Conservation (phyloP, 1,140 invertebrate genomes). For the Eumeta japonica region DNA sequence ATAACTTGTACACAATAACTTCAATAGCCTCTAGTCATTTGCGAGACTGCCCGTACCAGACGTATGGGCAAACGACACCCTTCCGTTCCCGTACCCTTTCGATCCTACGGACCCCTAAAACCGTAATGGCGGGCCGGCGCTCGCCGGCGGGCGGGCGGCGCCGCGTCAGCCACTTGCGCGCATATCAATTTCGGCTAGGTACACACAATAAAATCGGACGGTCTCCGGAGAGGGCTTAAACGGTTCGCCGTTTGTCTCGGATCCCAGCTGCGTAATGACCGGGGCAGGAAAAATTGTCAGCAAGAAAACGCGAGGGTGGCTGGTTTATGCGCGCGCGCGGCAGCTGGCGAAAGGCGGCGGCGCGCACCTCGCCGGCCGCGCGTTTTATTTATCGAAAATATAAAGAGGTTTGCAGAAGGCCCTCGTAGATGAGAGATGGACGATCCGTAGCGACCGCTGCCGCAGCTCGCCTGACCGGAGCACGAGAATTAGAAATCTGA, state of each 20-base stretch:
- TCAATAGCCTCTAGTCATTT: too few relatives aligned
- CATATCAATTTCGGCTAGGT: constrained; percentile 57
- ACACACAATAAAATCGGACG: constrained; percentile 56
- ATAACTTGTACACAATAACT: too few relatives aligned
- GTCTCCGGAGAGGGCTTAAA: constrained; percentile 54
- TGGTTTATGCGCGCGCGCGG: constrained; percentile 48
- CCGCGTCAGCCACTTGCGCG: constrained; percentile 41
- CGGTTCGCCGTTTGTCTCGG: constrained; percentile 57
- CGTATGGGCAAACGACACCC: too few relatives aligned
- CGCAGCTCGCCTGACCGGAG: constrained; percentile 41
- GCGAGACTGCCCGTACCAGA: too few relatives aligned
- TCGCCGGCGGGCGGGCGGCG: too few relatives aligned
- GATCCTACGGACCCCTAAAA: too few relatives aligned
- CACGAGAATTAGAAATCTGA: constrained; percentile 38
- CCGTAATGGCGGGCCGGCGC: too few relatives aligned
- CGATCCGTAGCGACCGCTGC: constrained; percentile 51
- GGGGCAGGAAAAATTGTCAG: constrained; percentile 55
- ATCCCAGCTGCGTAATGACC: constrained; percentile 54
- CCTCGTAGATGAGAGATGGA: constrained; percentile 45
- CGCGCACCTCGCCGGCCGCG: constrained; percentile 54
- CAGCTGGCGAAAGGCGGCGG: constrained; percentile 41
- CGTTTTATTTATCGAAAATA: constrained; percentile 59
- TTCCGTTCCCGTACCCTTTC: too few relatives aligned
- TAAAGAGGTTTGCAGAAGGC: constrained; percentile 54
- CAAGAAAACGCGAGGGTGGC: constrained; percentile 55